Percentiles rank a stretch among this genome's conserved stretches.
Evolutionary conservation across 2,113 vertebrate species (phyloP).

Genomic region (Mystacornis crossleyi): DNA sequence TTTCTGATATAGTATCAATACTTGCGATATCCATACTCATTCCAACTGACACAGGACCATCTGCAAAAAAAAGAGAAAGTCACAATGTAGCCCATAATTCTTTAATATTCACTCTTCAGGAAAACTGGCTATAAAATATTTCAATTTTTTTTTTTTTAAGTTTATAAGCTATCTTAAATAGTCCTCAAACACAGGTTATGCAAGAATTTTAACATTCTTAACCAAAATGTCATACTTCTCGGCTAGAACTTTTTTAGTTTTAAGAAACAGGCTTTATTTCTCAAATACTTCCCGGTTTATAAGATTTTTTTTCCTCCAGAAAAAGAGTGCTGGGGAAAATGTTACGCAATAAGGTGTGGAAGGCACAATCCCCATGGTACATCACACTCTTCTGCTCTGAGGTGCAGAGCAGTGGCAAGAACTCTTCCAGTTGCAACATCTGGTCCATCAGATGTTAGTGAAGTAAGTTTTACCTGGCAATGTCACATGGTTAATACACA

Average conservation of each 20-base stretch:
- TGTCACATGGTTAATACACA: neutral
- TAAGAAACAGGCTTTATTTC: neutral
- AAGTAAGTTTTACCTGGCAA: neutral
- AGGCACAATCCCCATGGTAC: neutral
- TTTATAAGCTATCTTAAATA: neutral
- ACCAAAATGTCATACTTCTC: neutral
- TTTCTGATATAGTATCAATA: slow-evolving; percentile 93
- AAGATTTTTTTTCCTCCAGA: accelerated
- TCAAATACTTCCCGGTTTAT: neutral
- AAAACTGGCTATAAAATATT: neutral
- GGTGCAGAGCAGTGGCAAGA: slow-evolving; percentile 11
- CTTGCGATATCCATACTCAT: slow-evolving; percentile 94
- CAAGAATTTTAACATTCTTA: neutral
- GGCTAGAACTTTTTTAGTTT: neutral
- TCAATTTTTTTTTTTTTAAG: neutral
- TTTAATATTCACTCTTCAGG: neutral
- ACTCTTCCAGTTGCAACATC: slow-evolving; percentile 30
- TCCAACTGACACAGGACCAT: slow-evolving; percentile 88
- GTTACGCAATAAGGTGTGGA: neutral
- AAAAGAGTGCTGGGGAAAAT: neutral
- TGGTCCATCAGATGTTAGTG: slow-evolving; percentile 2
- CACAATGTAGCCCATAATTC: neutral
- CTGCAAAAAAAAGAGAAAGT: slow-evolving; percentile 63
- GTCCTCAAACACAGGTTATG: neutral
- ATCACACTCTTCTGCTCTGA: neutral